Evolutionary conservation across 1,140 invertebrate species (phyloP), one percentile per base, ranked within the genome.

Genomic region (Cyclina sinensis): DNA sequence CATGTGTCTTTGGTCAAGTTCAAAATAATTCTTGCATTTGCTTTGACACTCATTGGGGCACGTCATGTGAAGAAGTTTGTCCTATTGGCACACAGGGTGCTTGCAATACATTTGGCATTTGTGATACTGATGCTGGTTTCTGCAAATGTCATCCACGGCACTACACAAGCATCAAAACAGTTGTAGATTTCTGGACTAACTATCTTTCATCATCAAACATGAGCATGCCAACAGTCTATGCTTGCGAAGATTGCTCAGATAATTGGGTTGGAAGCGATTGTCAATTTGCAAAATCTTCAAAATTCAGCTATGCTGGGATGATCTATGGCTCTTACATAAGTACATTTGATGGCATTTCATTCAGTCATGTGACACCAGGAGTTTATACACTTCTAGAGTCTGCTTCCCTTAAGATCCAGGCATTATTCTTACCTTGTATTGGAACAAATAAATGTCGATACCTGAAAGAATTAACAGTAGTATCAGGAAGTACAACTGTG

Each of bases 1-100:
- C 18, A n/a, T 92, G 91, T 78, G n/a, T 78, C 16, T 92, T 92
- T 86, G 91, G 91, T 4, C 51, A 30, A n/a, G 62, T 88, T 21
- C 48, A 51, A 9, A 88, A 74, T 27, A 30, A 37, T 24, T 76
- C 73, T 21, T 92, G 91, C 83, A 48, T 84, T 1, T 92, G 91
- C 48, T 78, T 73, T 16, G 81, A 83, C 11, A 85, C 89, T 0
- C 82, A 84, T 79, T 91, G 89, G 86, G 91, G 91, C 30, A 37
- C 1, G 54, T 16, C 46, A 0, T 92, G 91, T 62, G 57, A 24
- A 14, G 24, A 83, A n/a, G 57, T 89, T 30, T 92, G 91, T 83
- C 90, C 90, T 32, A 46, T 76, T 16, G 86, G 80, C 0, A 21
- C 4, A 7, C 48, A 30, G 24, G 90, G 89, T 24, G 51, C 83